phyloP scores from a whole-genome alignment of 2,888 invertebrate species.

The Torymus tubicola region DNA sequence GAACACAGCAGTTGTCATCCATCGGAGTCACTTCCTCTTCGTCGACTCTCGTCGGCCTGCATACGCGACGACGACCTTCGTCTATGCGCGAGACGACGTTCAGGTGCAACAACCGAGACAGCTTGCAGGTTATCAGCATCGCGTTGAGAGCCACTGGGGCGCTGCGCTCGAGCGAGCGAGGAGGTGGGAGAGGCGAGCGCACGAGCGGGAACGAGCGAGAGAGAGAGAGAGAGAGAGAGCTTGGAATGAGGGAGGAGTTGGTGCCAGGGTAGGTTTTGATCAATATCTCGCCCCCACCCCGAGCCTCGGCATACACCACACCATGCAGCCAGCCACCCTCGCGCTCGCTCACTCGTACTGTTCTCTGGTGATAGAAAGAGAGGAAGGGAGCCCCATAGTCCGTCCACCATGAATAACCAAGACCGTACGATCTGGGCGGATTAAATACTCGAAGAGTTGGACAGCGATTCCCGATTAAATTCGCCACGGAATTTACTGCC shows the following conservation, averaged over 20 bases:
- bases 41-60: conserved; percentile 5
- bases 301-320: conserved; percentile 55
- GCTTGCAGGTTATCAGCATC: too few relatives aligned
- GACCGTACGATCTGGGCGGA: conserved; percentile 66
- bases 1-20: conserved; percentile 12
- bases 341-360: conserved; percentile 20
- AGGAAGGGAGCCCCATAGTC: conserved; percentile 65
- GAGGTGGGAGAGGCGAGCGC: conserved; percentile 62
- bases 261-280: conserved; percentile 76
- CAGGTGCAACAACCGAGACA: neutral
- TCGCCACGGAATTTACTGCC: neutral
- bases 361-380: conserved; percentile 36
- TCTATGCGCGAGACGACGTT: too few relatives aligned
- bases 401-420: conserved; percentile 75
- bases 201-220: conserved; percentile 63
- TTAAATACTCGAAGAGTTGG: conserved; percentile 68
- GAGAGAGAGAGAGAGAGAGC: conserved; percentile 57
- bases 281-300: conserved; percentile 76
- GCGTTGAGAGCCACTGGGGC: conserved; percentile 51
- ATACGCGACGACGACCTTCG: conserved; percentile 13
- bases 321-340: conserved; percentile 54
- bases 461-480: conserved; percentile 2
- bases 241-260: conserved; percentile 67
- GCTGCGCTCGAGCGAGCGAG: conserved; percentile 69
- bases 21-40: conserved; percentile 1